Evolutionary conservation across 2,888 invertebrate species (phyloP), one percentile per base, ranked within the genome.

Genomic region (Aleiodes testaceus): DNA sequence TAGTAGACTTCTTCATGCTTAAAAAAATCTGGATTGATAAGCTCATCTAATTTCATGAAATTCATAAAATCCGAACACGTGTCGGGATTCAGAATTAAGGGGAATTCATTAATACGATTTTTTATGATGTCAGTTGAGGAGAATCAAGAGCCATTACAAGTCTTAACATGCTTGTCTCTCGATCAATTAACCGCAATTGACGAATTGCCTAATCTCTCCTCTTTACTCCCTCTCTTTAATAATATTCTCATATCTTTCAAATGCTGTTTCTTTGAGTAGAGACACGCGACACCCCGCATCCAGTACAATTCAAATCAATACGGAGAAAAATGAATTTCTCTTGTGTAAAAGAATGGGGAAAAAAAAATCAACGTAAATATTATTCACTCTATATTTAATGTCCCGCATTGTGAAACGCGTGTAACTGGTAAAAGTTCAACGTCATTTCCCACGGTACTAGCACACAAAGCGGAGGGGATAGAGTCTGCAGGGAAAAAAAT

Each of bases 131-230:
- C 52, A 52, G 52, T 49, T 22, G 47, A 18, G 7, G 63, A 45
- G 61, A 49, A 16, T 11, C 45, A 52, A 7, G 65, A 45, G 52
- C 66, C 55, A 30, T 73, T 66, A 64, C 52, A 9, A 36, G 36
- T 36, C 9, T 36, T 36, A 36, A 36, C 36, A 36, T 36, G 36
- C 9, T 14, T 61, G 20, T 49, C 55, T 79, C 77, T 78, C 72
- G 75, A 72, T 75, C 82, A 86, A 86, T 86, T 85, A 82, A 84
- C 73, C 74, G 74, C 80, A 83, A 85, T 86, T 85, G 83, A 82
- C 78, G 80, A 80, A 80, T 78, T 66, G 61, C 66, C 79, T 78
- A 79, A 80, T 83, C 76, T 79, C 76, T 70, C 72, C 50, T 69
- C 70, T 26, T 74, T 73, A 68, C 70, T 73, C 74, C 75, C 63